These are phyloP conservation scores for Ctenopoma kingsleyae DNA, from an alignment of 2,797 vertebrate genomes.

Conservation along the genomic window DNA sequence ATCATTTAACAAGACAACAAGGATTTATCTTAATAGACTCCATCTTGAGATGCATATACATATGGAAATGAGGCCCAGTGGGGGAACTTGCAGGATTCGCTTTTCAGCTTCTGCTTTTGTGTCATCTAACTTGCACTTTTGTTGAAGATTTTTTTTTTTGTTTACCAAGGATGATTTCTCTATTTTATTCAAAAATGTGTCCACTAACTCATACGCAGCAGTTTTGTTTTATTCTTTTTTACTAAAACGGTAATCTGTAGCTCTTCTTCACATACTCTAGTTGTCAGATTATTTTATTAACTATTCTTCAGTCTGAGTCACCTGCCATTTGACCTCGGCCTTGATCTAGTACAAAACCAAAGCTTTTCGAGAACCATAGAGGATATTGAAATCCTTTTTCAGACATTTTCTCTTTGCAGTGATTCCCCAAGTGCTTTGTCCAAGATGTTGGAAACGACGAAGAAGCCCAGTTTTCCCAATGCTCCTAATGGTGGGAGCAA, in stretches of 20 bases:
- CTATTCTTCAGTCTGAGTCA: slow-evolving; percentile 42
- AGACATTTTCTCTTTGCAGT: slow-evolving; percentile 40
- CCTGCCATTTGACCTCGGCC: slow-evolving; percentile 57
- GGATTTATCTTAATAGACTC: slow-evolving; percentile 64
- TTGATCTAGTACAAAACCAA: slow-evolving; percentile 34
- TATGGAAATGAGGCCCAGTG: slow-evolving; percentile 66
- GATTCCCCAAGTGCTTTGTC: slow-evolving; percentile 58
- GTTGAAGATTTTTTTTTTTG: not conserved
- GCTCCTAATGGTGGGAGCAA: slow-evolving; percentile 60
- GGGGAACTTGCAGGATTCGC: slow-evolving; percentile 37
- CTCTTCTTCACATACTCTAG: slow-evolving; percentile 13
- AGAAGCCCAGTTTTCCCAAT: slow-evolving; percentile 50
- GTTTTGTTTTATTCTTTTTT: not conserved
- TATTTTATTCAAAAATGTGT: not conserved
- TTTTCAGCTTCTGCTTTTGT: slow-evolving; percentile 7
- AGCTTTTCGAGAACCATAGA: slow-evolving; percentile 47
- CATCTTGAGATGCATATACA: slow-evolving; percentile 55
- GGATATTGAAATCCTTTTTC: slow-evolving; percentile 67
- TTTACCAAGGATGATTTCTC: not conserved
- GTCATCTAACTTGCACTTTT: not conserved
- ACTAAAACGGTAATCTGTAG: not conserved
- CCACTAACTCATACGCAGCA: not conserved
- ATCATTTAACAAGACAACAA: slow-evolving; percentile 61
- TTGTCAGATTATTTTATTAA: slow-evolving; percentile 43
- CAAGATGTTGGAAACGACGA: slow-evolving; percentile 55